Evolutionary conservation across 2,888 invertebrate genomes (phyloP), one percentile per base, ranked within the genome.

Genomic region (Caenorhabditis uteleia): DNA sequence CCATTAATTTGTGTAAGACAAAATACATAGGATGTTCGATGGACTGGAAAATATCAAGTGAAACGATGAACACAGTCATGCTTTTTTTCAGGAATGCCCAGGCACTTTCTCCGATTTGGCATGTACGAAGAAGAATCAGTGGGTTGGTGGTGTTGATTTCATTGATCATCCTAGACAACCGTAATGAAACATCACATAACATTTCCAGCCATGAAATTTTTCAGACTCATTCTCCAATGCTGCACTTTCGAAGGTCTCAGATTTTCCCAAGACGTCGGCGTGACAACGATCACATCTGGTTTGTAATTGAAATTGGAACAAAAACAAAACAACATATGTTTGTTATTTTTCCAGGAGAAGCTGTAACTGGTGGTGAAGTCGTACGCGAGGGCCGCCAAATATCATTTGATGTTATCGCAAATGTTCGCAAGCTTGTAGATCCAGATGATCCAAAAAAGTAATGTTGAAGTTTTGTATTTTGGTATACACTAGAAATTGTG

Each of bases 351-450:
- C 16, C 40, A 66, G 81, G 81, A 7, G 81, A 81, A 54, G 80
- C 81, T 1, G 79, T 81, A 29, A 81, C 81, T 20, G 81, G 81
- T 23, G 81, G 81, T 33, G 81, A 81, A 65, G 81, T 81, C 7
- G 68, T 81, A 42, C 71, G 81, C 7, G 74, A 75, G 23, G 80
- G 78, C 34, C 70, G 81, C n/a, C 81, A 81, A 58, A 81, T 81
- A 44, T 80, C 80, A n/a, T 81, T 81, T 46, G 81, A 81, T 57
- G 77, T 81, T 36, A 80, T 81, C 39, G 78, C 81, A 10, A 81
- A 81, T 51, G 78, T 80, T 36, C 49, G 77, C 16, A 79, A 80
- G 44, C 62, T 81, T 16, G 73, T 78, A 33, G 77, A 78, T 46
- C 62, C 69, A 16, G 73, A 70, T 31, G 75, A 75, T 54, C 51